Evolutionary conservation across 2,888 invertebrate species (phyloP), one percentile per base, ranked within the genome.

Genomic region (Zygaena filipendulae): DNA sequence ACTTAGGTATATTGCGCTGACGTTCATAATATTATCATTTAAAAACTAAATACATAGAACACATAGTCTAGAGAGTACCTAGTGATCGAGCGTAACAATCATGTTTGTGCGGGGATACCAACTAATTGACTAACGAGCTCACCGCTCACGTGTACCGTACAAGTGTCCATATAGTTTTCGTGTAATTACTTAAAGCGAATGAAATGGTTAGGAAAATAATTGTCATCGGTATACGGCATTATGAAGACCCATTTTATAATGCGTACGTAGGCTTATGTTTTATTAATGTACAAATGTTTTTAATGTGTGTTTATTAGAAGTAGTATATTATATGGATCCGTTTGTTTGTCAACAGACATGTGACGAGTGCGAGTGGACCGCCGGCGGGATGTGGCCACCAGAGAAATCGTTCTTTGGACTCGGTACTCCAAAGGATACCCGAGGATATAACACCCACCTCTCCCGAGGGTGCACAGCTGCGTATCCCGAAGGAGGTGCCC

Each of bases 321-420:
- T 7, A 27, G 10, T 27, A n/a, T n/a, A n/a, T n/a, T n/a, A n/a
- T n/a, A n/a, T n/a, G n/a, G n/a, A n/a, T n/a, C n/a, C n/a, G 21
- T 11, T 40, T 48, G 35, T 52, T 68, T 75, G 68, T 69, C 51
- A 45, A 20, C 59, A 79, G 79, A 53, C 74, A 79, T 67, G 74
- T 77, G 74, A 72, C 71, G 53, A 66, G 67, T 27, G 54, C 63
- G 19, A 68, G 52, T 33, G 74, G 72, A 57, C 75, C 75, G 62
- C 71, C 75, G 26, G 63, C 74, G 38, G 77, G 74, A 71, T 75
- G 88, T 42, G 85, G 87, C 51, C 91, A 92, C 63, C 93, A 93
- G 71, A 86, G 94, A 49, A 94, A 94, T 81, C 86, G 94, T 43
- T 93, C 93, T 59, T 79, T 94, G 63, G 94, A 95, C 67, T 94